Base-by-base conservation (phyloP, 2,113 vertebrate genomes). In the Recurvirostra avosetta region DNA sequence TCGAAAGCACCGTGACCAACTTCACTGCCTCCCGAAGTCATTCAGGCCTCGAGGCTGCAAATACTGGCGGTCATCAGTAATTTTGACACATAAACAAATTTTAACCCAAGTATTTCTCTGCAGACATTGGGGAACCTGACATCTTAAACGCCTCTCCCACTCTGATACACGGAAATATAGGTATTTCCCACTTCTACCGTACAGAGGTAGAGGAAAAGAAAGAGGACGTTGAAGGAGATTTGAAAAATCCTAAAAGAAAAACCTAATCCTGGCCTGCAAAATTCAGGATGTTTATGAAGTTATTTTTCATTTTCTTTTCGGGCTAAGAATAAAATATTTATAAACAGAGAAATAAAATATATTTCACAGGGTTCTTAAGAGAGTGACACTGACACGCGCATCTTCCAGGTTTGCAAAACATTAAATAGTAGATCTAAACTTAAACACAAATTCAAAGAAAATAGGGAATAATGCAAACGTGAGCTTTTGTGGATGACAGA, bases 1-100 rank as follows among this genome's bases (percentile, higher is more conserved):
- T 27, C 43, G 52, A 56, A 41, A 92, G 29, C 2, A 2, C 16
- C 2, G 0, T 0, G 11, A 50, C 11, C 45, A 32, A 5, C 63
- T 76, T 26, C 11, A 7, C 63, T 8, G 30, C 45, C 66, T 66
- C 93, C 27, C 68, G 47, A 63, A 70, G 36, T 23, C 52, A 12
- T 32, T 26, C 62, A n/a, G 12, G 2, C 17, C 32, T 72, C 9
- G 3, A 40, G 5, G 8, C n/a, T 10, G 25, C 83, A 30, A 53
- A 59, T 11, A 17, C 25, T 3, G 20, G 16, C 5, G 52, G 34
- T 3, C 25, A 67, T 3, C 52, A 15, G 10, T 6, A 13, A 78
- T n/a, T 74, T 52, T 30, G 30, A 72, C 40, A 45, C 5, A 2
- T 3, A 16, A 55, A 30, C 8, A 14, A 53, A 36, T 15, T 30